Evolutionary conservation across 2,888 invertebrate species (phyloP).

Genomic region (Chrysodeixis includens): DNA sequence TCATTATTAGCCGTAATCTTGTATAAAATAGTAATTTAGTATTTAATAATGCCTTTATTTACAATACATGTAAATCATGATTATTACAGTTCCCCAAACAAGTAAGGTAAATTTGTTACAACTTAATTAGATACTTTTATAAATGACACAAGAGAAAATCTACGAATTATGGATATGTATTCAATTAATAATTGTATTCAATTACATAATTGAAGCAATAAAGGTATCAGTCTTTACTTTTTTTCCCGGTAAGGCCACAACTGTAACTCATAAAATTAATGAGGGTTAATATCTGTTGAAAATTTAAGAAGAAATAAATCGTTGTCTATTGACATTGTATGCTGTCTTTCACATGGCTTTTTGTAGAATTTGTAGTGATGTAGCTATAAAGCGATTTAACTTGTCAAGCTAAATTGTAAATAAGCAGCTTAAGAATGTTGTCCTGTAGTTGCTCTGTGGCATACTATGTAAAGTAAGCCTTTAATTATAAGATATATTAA

Average conservation of each 20-base stretch:
- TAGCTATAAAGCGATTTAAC: background rate
- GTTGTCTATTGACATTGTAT: slow-evolving; percentile 21
- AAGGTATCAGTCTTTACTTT: slow-evolving; percentile 53
- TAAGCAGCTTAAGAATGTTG: background rate
- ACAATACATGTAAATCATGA: background rate
- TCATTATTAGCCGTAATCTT: no score
- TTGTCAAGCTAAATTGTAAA: background rate
- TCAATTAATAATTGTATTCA: slow-evolving; percentile 32
- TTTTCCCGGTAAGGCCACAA: slow-evolving; percentile 52
- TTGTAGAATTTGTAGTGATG: background rate
- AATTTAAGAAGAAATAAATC: slow-evolving; percentile 29
- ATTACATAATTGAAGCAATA: slow-evolving; percentile 50
- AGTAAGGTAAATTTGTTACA: slow-evolving; percentile 23
- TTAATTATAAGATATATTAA: slow-evolving; percentile 49
- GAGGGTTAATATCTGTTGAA: slow-evolving; percentile 29
- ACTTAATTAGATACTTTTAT: slow-evolving; percentile 7
- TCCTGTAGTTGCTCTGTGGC: slow-evolving; percentile 42
- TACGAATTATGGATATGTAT: slow-evolving; percentile 52
- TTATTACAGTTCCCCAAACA: background rate
- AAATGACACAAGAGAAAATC: slow-evolving; percentile 43
- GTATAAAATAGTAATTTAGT: background rate
- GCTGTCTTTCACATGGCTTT: slow-evolving; percentile 14
- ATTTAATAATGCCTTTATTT: background rate
- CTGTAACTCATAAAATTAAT: slow-evolving; percentile 47
- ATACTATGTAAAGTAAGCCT: slow-evolving; percentile 27